phyloP scores from a whole-genome alignment of 2,888 invertebrate species.

The Ophion ellenae region DNA sequence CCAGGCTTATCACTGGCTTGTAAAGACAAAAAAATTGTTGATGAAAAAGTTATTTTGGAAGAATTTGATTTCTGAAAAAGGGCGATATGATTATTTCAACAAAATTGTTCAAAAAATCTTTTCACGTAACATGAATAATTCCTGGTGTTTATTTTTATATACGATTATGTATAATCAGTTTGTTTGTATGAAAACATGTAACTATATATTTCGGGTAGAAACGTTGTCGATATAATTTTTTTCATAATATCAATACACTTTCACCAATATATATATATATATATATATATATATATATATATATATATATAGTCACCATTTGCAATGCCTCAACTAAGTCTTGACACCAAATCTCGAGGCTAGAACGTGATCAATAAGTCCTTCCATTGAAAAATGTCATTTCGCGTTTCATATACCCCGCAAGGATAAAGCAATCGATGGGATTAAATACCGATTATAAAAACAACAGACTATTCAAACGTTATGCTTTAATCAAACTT shows the following conservation, averaged over 20 bases:
- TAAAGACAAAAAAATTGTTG: too few relatives aligned
- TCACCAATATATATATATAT: background rate
- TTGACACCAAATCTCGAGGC: background rate
- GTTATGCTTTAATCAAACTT: background rate
- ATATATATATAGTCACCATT: background rate
- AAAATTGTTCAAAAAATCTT: too few relatives aligned
- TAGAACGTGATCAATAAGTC: background rate
- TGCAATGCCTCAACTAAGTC: background rate
- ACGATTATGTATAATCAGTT: background rate
- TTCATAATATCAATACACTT: background rate
- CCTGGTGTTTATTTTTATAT: background rate
- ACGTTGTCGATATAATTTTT: background rate
- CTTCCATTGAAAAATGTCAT: background rate
- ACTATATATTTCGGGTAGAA: background rate
- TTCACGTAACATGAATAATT: background rate
- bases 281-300: background rate
- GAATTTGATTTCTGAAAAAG: too few relatives aligned
- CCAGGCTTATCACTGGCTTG: too few relatives aligned
- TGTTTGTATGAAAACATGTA: background rate
- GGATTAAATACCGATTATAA: background rate
- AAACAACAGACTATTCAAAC: background rate
- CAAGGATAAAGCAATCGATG: background rate
- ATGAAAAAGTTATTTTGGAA: too few relatives aligned
- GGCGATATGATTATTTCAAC: too few relatives aligned
- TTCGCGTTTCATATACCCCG: background rate